Evolutionary conservation across 1,140 invertebrate species (phyloP).

Genomic region (Zeugodacus cucurbitae): DNA sequence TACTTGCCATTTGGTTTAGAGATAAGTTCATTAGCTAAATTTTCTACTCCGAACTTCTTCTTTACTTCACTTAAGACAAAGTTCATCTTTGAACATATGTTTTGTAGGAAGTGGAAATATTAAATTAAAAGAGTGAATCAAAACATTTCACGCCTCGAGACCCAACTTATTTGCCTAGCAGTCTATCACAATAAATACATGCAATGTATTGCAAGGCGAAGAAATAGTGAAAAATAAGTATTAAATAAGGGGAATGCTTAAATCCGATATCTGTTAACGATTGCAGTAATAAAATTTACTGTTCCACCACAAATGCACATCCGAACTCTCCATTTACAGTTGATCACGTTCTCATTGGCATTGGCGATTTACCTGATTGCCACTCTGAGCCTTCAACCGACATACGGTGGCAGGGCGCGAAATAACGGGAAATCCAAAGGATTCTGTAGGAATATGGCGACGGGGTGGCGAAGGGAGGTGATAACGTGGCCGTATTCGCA

Average conservation of each 20-base stretch:
- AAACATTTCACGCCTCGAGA: no score
- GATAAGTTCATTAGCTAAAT: no score
- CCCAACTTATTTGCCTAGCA: no score
- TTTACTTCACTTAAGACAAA: no score
- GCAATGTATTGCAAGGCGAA: not conserved
- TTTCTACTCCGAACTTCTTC: no score
- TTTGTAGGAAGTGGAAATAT: no score
- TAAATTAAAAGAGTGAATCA: no score
- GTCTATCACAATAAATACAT: no score
- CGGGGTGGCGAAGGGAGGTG: not conserved
- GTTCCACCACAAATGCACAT: not conserved
- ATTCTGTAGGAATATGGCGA: not conserved
- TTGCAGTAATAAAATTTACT: slow-evolving; percentile 17
- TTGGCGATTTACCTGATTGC: not conserved
- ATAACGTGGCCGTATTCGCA: not conserved
- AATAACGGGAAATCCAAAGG: not conserved
- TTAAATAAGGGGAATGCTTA: not conserved
- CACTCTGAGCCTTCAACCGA: not conserved
- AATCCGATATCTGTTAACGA: not conserved
- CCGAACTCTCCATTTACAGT: not conserved
- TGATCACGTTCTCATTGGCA: slow-evolving; percentile 1
- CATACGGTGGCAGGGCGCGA: not conserved
- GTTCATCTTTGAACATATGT: no score
- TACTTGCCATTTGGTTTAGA: no score
- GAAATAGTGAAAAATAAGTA: not conserved